Conservation (phyloP, 2,113 vertebrate species). For the Menura novaehollandiae region DNA sequence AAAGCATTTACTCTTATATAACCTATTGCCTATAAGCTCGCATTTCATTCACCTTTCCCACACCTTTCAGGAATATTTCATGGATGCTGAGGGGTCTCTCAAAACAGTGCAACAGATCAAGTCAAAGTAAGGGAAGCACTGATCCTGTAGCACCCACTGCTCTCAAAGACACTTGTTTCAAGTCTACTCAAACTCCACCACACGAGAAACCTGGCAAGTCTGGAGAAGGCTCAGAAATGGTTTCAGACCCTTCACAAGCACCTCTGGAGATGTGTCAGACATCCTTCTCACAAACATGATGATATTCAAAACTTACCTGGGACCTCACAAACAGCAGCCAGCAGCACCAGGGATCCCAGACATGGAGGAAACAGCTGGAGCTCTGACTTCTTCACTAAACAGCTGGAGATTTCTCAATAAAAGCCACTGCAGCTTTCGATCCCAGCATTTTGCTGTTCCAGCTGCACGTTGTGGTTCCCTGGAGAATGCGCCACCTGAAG, state of each 20-base stretch:
- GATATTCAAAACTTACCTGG: conserved; percentile 22
- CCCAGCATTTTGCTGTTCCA: not conserved
- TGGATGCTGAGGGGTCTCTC: not conserved
- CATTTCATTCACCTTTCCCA: not conserved
- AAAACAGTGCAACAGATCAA: not conserved
- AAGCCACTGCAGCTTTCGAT: not conserved
- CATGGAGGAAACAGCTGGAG: conserved; percentile 46
- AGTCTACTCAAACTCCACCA: not conserved
- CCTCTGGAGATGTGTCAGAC: not conserved
- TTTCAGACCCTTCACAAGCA: not conserved
- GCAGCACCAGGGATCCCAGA: not conserved
- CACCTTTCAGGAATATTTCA: not conserved
- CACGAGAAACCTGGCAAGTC: not conserved
- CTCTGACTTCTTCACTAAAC: not conserved
- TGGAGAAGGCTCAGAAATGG: not conserved
- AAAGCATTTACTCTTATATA: not conserved
- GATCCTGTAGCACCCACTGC: not conserved
- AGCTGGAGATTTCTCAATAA: conserved; percentile 37
- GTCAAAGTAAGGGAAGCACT: not conserved
- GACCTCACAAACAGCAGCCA: not conserved
- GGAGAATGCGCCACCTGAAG: not conserved
- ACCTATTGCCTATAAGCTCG: not conserved
- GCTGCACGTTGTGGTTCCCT: not conserved
- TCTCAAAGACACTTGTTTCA: not conserved
- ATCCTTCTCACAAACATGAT: not conserved